Conservation (phyloP, 2,797 vertebrate species). For the Halcyon leucocephala region DNA sequence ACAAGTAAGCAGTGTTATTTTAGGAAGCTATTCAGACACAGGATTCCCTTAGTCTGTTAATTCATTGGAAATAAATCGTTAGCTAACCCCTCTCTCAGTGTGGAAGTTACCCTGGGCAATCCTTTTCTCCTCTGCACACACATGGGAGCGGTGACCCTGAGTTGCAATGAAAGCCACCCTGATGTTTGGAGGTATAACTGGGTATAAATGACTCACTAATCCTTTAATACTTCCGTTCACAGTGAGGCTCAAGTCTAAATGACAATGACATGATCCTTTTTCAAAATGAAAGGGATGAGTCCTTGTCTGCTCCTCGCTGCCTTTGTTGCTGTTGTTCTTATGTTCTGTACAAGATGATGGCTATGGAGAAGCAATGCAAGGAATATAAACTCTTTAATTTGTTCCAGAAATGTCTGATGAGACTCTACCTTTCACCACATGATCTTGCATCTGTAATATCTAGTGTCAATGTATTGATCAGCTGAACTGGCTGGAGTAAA, state of each 20-base stretch:
- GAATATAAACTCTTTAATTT: not conserved
- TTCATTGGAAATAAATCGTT: not conserved
- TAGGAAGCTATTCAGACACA: not conserved
- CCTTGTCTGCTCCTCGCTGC: not conserved
- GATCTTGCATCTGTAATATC: not conserved
- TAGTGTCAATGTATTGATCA: not conserved
- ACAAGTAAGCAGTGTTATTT: constrained; percentile 37
- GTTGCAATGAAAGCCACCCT: constrained; percentile 17
- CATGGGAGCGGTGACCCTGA: not conserved
- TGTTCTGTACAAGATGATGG: not conserved
- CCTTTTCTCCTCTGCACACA: not conserved
- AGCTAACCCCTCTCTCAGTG: not conserved
- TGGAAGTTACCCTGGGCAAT: not conserved
- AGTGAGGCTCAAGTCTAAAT: constrained; percentile 52
- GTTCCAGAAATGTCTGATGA: not conserved
- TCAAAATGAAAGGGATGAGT: not conserved
- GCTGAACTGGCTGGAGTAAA: not conserved
- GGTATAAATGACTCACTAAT: constrained; percentile 70
- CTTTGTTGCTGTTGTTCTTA: not conserved
- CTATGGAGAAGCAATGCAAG: not conserved
- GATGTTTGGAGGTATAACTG: constrained; percentile 33
- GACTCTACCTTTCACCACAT: not conserved
- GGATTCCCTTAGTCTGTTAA: constrained; percentile 42
- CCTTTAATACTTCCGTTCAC: constrained; percentile 67
- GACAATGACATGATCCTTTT: constrained; percentile 60